Base-by-base conservation (phyloP, 2,113 vertebrate genomes). In the Conger conger region DNA sequence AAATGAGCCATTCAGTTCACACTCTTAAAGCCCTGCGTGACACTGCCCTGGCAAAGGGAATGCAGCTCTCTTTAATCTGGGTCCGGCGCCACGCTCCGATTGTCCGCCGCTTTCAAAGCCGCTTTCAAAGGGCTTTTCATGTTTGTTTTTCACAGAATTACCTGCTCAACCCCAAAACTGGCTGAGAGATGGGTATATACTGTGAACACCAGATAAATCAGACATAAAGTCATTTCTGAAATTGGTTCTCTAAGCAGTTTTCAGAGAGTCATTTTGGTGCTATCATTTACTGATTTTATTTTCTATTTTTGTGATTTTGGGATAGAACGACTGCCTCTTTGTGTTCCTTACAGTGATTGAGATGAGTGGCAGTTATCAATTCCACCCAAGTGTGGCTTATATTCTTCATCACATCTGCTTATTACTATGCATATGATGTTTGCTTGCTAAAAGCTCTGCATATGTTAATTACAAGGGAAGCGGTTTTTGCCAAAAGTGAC, bases 11-110 rank as follows among this genome's bases (percentile, higher is more conserved):
- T 68, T 83, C 40, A 83, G 30, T 81, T 86, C 79, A 86, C 78
- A 54, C 63, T 84, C 83, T 86, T 27, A 73, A 27, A 92, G 82
- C 79, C 77, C 85, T 90, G 88, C 86, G 80, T 93, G 92, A 92
- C 91, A 90, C 86, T 90, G 92, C 0, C 85, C 88, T 90, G 91
- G 93, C 93, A 95, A 94, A 94, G 91, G 89, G 93, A 94, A 93
- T 93, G 85, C 83, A 53, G 77, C 82, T 37, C 88, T 91, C n/a
- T 94, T 95, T 95, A 90, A 94, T 94, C 92, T 73, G 17, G 38
- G 53, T 23, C 5, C 16, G 27, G 57, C 20, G 17, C 37, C 38
- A 35, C 23, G 68, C 68, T 92, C 83, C n/a, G 86, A 85, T 88
- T 89, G 91, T 92, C 89, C 90, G 79, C 80, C 88, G 86, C 80